Evolutionary conservation across 2,113 vertebrate genomes (phyloP).

Genomic region (Odobenus rosmarus): DNA sequence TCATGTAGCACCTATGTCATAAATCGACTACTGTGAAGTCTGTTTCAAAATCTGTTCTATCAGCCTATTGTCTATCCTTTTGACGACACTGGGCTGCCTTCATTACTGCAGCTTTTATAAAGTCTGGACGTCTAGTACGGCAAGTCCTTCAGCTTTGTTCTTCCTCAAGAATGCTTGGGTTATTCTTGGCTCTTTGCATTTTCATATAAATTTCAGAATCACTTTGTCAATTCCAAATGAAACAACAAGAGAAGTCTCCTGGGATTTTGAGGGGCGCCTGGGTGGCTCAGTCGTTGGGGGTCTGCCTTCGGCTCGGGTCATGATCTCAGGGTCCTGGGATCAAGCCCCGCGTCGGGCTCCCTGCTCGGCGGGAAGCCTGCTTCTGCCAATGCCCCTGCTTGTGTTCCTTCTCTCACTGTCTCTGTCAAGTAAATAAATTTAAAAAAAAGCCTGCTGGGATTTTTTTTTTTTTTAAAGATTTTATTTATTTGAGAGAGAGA

Average conservation of each 20-base stretch:
- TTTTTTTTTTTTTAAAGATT: too few relatives aligned
- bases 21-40: rapidly evolving
- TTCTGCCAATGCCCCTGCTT: too few relatives aligned
- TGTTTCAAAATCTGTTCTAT: neutral
- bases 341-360: too few relatives aligned
- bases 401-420: too few relatives aligned
- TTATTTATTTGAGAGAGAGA: too few relatives aligned
- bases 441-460: too few relatives aligned
- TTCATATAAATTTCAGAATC: constrained; percentile 15
- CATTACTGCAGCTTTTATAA: rapidly evolving
- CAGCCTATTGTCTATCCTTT: neutral
- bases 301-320: too few relatives aligned
- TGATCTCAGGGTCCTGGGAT: too few relatives aligned
- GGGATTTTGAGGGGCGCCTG: neutral
- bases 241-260: neutral
- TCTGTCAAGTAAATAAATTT: too few relatives aligned
- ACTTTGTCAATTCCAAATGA: neutral
- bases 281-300: too few relatives aligned
- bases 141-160: neutral
- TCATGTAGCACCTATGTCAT: neutral
- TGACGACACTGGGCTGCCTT: rapidly evolving
- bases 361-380: too few relatives aligned
- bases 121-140: neutral
- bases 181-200: neutral
- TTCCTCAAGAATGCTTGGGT: neutral